Percentiles rank a stretch among this genome's conserved stretches.
Conservation (phyloP, 2,797 vertebrate species). For the Acrocephalus scirpaceus region DNA sequence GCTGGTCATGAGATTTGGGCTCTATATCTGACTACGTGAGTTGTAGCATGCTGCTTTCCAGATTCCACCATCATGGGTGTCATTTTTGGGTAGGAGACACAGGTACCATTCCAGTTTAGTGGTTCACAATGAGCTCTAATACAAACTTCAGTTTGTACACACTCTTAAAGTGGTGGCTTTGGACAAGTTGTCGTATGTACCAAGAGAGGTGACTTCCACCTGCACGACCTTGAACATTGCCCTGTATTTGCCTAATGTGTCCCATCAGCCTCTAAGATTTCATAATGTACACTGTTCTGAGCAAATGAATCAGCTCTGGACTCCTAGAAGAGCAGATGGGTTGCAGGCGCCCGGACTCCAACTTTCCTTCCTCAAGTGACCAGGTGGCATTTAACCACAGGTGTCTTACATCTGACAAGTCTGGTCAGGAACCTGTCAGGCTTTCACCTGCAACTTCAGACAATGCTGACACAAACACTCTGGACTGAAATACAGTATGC, state of each 20-base stretch:
- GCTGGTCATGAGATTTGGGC: not conserved
- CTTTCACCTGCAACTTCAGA: constrained; percentile 7
- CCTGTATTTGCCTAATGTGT: not conserved
- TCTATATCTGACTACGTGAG: not conserved
- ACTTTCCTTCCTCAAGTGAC: not conserved
- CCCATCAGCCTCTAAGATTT: not conserved
- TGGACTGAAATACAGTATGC: not conserved
- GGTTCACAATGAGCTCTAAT: not conserved
- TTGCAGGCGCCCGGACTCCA: not conserved
- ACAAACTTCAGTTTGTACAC: not conserved
- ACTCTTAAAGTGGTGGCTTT: not conserved
- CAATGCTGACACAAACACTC: constrained; percentile 6
- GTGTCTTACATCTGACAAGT: constrained; percentile 17
- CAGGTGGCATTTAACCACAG: constrained; percentile 20
- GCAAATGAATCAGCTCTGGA: not conserved
- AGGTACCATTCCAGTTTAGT: not conserved
- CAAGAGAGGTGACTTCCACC: not conserved
- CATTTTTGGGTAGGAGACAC: not conserved
- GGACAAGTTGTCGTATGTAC: not conserved
- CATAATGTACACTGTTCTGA: not conserved
- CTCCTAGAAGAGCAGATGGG: constrained; percentile 8
- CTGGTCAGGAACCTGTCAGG: constrained; percentile 29
- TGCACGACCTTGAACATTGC: not conserved
- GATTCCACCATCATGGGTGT: not conserved
- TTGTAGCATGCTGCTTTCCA: not conserved